A percentile compares a stretch with the other conserved stretches of the same genome.
phyloP scores from a whole-genome alignment of 2,888 invertebrate species.

The Aspidiotus destructor region DNA sequence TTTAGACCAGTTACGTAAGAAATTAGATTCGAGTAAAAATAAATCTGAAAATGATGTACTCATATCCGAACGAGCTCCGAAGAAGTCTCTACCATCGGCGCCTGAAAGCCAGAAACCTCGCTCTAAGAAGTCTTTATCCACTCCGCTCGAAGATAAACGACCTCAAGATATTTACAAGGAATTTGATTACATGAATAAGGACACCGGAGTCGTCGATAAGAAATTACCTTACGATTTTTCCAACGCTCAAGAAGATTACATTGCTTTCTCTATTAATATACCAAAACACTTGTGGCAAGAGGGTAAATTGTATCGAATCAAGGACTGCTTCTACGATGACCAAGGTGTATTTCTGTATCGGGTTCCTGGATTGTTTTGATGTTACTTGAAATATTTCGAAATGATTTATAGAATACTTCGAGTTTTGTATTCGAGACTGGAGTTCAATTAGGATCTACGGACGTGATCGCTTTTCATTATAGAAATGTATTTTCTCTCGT shows the following conservation, averaged over 20 bases:
- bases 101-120: neutral
- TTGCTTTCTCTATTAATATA: constrained; percentile 50
- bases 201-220: neutral
- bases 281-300: constrained; percentile 54
- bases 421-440: no score
- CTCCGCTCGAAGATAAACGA: no score
- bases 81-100: neutral
- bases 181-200: neutral
- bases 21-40: neutral
- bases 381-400: no score
- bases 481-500: no score
- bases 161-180: no score
- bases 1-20: neutral
- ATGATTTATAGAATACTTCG: no score
- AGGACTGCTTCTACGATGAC: constrained; percentile 69
- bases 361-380: constrained; percentile 54
- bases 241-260: neutral
- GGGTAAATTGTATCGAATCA: constrained; percentile 62
- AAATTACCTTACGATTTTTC: neutral
- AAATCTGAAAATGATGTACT: neutral
- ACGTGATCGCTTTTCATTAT: no score
- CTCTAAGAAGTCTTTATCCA: neutral
- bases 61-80: neutral
- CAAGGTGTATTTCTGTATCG: constrained; percentile 70
- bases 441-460: no score